Evolutionary conservation across 2,113 vertebrate species (phyloP).

Genomic region (Engraulis encrasicolus): DNA sequence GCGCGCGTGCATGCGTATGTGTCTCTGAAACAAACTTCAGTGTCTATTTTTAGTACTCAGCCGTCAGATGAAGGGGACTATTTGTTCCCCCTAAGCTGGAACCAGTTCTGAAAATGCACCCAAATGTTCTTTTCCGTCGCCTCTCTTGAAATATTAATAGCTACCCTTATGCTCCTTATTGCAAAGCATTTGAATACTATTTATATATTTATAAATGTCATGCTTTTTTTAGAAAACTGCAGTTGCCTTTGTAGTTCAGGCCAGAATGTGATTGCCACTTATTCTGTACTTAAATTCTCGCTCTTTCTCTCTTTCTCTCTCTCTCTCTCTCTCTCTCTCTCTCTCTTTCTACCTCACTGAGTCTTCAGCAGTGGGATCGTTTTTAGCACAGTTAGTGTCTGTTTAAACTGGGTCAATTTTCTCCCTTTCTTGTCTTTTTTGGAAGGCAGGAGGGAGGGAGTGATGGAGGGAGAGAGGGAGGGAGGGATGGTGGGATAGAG

Average conservation of each 20-base stretch:
- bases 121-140: conserved; percentile 41
- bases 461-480: too few species aligned
- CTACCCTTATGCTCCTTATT: conserved; percentile 53
- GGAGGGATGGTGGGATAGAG: too few species aligned
- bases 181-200: conserved; percentile 53
- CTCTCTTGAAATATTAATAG: conserved; percentile 65
- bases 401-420: conserved; percentile 65
- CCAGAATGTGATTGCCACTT: conserved; percentile 40
- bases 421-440: conserved; percentile 36
- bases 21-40: background rate
- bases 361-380: conserved; percentile 53
- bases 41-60: conserved; percentile 18
- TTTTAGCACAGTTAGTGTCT: conserved; percentile 56
- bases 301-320: background rate
- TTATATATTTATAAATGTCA: conserved; percentile 41
- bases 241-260: conserved; percentile 57
- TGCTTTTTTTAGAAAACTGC: conserved; percentile 31
- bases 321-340: background rate
- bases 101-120: conserved; percentile 25
- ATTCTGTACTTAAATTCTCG: background rate
- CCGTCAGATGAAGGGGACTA: background rate
- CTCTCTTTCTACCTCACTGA: conserved; percentile 29
- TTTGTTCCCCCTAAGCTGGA: conserved; percentile 10
- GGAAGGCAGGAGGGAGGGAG: too few species aligned
- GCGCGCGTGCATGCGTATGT: background rate